Base-by-base conservation (phyloP, 2,888 invertebrate species). In the Sinodicranocentrus sp. region DNA sequence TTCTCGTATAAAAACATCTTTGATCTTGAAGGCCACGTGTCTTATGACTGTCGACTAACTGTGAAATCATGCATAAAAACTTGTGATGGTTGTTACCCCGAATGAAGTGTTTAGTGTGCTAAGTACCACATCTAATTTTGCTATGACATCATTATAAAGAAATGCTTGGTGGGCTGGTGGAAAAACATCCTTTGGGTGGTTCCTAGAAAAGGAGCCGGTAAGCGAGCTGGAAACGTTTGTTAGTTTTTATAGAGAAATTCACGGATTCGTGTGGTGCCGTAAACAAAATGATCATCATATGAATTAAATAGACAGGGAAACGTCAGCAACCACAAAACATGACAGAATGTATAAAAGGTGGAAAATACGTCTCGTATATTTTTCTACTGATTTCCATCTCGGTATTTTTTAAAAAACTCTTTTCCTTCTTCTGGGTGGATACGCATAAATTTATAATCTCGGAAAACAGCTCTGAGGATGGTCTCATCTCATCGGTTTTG, bases 141-240 rank as follows among this genome's bases (percentile, higher is more conserved):
- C 61, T 71, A 10, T 54, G 79, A 79, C 79, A 72, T 79, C 71
- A 79, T 79, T 79, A 79, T 79, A 72, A 33, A 48, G 33, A 33
- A 70, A 44, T 44, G 52, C 52, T 48, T 25, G n/a, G 25, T 67
- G 15, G 48, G 23, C 10, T 28, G 28, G 17, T 63, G n/a, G 10
- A 17, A 17, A 48, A 48, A 48, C 1, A 15, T 57, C 43, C 68
- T 61, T 70, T 78, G 78, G 78, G 78, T 78, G 78, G 78, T 28
- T 33, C 61, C 21, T 25, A n/a, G 21, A 70, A 70, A 68, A 48
- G 68, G 59, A 44, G 48, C 65, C 63, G 52, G 61, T 39, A 43
- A 52, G 6, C 70, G 19, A 6, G 19, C 39, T 65, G 28, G 70
- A 77, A 68, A 77, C 1, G 28, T 26, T 2, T 28, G 28, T 33